Base-by-base conservation (phyloP, 2,888 invertebrate genomes). In the Sclerodermus sp. region DNA sequence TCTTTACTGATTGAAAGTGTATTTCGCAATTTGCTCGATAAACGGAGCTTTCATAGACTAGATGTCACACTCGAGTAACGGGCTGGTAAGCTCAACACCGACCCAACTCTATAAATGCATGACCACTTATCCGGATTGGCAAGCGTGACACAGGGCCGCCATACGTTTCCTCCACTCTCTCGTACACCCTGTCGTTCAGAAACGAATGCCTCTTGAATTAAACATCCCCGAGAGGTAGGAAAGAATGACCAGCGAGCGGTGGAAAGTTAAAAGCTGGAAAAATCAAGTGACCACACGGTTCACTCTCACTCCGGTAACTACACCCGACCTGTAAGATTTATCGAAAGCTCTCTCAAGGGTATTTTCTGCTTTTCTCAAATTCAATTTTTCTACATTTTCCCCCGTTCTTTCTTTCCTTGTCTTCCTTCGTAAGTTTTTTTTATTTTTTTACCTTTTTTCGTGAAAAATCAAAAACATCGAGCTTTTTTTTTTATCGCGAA, bases 121-220 rank as follows among this genome's bases (percentile, higher is more conserved):
- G 77, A 74, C 75, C 77, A 77, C 77, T 77, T 77, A 77, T 75
- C 74, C 68, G 72, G 73, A 77, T 77, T 77, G 76, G 67, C 57
- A 62, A 12, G 66, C 68, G 63, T 70, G 71, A 69, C 70, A 69
- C 60, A 59, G 49, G 60, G 47, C 59, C 57, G 51, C 65, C 68
- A 70, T 73, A 71, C 64, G 66, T 72, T 74, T 66, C 62, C 65
- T 57, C 47, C 42, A 51, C 58, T 58, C 53, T 57, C 54, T 4
- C 12, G 34, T 39, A 47, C 58, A 47, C 47, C 44, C 57, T 36
- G 32, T 44, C 47, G 23, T 23, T 23, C 23, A 23, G 23, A 55
- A 64, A 62, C 60, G 64, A 62, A 61, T 62, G 64, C 64, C 70
- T 71, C 61, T 51, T 77, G 77, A 76, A 77, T 77, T 76, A 77